Percentiles rank a stretch among this genome's conserved stretches.
phyloP scores from a whole-genome alignment of 2,797 vertebrate genomes.

The Sternotherus odoratus region DNA sequence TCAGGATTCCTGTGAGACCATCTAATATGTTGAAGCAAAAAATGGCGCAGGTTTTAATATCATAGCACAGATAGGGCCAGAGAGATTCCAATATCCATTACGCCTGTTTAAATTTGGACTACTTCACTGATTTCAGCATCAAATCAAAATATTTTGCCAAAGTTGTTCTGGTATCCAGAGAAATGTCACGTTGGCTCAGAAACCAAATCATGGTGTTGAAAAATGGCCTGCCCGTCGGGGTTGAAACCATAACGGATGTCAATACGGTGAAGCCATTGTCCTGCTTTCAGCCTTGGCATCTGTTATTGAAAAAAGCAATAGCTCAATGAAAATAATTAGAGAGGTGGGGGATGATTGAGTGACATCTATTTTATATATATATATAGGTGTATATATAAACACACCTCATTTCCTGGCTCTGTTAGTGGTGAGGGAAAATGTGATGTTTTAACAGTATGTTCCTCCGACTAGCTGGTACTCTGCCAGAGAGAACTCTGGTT shows the following conservation, averaged over 20 bases:
- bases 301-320: constrained; percentile 37
- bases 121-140: neutral
- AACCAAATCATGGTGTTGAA: neutral
- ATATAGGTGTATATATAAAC: neutral
- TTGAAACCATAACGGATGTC: neutral
- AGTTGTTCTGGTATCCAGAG: neutral
- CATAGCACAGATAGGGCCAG: neutral
- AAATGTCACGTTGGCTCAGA: neutral
- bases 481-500: constrained; percentile 56
- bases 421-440: constrained; percentile 35
- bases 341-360: constrained; percentile 65
- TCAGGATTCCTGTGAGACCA: neutral
- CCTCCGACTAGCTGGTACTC: constrained; percentile 48
- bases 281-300: constrained; percentile 17
- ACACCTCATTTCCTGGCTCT: constrained; percentile 55
- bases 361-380: constrained; percentile 40
- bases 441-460: constrained; percentile 33
- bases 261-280: neutral
- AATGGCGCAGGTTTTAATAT: neutral
- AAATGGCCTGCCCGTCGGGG: neutral
- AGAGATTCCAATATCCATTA: neutral
- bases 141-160: neutral
- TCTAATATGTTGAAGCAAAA: neutral
- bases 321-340: constrained; percentile 66
- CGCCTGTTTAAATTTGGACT: neutral